Conservation (phyloP, 2,888 invertebrate genomes). For the Hartigia nigra region DNA sequence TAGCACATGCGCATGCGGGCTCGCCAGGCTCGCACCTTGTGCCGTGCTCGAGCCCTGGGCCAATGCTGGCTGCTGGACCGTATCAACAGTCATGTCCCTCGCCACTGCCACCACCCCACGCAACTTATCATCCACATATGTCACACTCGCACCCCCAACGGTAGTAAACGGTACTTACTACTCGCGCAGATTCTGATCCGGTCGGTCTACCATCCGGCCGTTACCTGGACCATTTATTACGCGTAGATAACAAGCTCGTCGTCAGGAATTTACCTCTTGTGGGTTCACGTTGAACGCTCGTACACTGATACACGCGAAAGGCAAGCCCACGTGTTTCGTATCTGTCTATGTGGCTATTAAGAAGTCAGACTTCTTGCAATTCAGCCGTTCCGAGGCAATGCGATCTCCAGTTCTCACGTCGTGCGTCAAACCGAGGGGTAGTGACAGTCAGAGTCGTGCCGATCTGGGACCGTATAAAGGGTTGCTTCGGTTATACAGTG, state of each 20-base stretch:
- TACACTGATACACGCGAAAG: background rate
- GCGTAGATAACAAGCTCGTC: background rate
- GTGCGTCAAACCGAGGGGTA: background rate
- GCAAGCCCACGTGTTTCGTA: background rate
- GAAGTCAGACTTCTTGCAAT: background rate
- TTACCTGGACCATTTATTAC: background rate
- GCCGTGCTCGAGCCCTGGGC: constrained; percentile 75
- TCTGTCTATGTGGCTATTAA: background rate
- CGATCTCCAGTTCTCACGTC: background rate
- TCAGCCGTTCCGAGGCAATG: background rate
- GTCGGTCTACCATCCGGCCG: background rate
- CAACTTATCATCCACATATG: constrained; percentile 73
- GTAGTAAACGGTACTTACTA: constrained; percentile 68
- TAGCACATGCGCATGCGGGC: constrained; percentile 74
- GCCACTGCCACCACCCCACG: constrained; percentile 76
- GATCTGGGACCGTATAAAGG: background rate
- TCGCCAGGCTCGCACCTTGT: constrained; percentile 69
- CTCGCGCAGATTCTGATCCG: background rate
- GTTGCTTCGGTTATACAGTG: constrained; percentile 18
- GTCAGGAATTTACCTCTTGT: background rate
- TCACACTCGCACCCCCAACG: constrained; percentile 83
- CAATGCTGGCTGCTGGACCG: constrained; percentile 74
- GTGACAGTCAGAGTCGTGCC: background rate
- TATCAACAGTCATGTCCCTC: constrained; percentile 77
- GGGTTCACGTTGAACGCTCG: background rate